Evolutionary conservation across 2,888 invertebrate species (phyloP).

Genomic region (Phymatocera aterrima): DNA sequence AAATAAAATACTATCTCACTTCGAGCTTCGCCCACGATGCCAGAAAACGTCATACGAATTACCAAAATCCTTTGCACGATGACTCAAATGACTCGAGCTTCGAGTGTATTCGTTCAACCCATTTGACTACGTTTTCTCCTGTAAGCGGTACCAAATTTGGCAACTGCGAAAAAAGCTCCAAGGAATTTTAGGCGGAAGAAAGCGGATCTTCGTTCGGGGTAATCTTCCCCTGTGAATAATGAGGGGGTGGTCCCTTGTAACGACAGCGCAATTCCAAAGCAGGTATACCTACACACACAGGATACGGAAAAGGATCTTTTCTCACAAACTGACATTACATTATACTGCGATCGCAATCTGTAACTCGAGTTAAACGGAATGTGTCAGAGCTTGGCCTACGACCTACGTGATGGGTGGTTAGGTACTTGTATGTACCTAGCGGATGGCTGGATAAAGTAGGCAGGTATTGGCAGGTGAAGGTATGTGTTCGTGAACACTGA

Average conservation of each 20-base stretch:
- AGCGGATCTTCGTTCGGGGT: not conserved
- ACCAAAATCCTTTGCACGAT: not conserved
- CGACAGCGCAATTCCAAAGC: not conserved
- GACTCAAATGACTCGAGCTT: not conserved
- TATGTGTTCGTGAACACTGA: constrained; percentile 3
- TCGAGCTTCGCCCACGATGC: not conserved
- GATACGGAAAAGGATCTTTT: not conserved
- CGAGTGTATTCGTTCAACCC: not conserved
- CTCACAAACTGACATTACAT: not conserved
- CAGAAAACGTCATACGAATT: not conserved
- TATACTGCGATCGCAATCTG: not conserved
- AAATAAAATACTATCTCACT: not conserved
- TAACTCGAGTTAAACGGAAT: not conserved
- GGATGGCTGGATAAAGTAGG: not conserved
- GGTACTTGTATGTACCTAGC: too few species aligned
- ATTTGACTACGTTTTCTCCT: not conserved
- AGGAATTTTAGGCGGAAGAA: not conserved
- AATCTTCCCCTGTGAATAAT: not conserved
- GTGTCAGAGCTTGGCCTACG: not conserved
- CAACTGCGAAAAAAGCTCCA: not conserved
- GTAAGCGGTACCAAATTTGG: not conserved
- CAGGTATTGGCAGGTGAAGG: not conserved
- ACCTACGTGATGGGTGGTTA: not conserved
- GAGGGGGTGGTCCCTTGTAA: not conserved
- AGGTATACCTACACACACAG: too few species aligned